Evolutionary conservation across 1,140 invertebrate genomes (phyloP), one percentile per base, ranked within the genome.

Genomic region (Odontomachus brunneus): DNA sequence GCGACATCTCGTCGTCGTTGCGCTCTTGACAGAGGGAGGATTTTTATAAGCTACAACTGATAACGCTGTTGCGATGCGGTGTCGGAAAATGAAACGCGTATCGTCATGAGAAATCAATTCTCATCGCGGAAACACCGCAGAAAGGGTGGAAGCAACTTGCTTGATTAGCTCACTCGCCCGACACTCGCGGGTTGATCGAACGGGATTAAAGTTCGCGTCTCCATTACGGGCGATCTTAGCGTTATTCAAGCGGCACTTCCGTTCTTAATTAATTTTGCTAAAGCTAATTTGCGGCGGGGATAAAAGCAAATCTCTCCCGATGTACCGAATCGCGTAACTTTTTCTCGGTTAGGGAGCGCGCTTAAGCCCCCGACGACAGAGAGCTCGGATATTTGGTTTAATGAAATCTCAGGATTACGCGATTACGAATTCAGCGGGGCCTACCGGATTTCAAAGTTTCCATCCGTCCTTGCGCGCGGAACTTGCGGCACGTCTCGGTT

Each of bases 241-340:
- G 55, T 82, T 73, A 76, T 83, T 63, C 59, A 57, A 48, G 73
- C 78, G 81, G 60, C 55, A 72, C 82, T 89, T 86, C 71, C 71
- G 63, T 86, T 91, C 90, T 89, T 90, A 91, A 93, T 93, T 93
- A 92, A 94, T 93, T 93, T 91, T 87, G 89, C 89, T 88, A 87
- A 93, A 91, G 80, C 83, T 89, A 93, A 93, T 94, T 93, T 93
- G 89, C 85, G 89, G 66, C 62, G 83, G 86, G 90, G 88, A 89
- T 91, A 88, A 90, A 62, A 75, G 76, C 53, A 78, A 81, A 87
- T 44, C 38, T 44, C 38, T 87, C 88, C 83, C 87, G 67, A 86
- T 82, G 88, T 91, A 88, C 87, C 86, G 63, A 38, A 80, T 69
- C 15, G 19, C 89, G 88, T 92, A 93, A 92, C 86, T 90, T 87